Evolutionary conservation across 2,797 vertebrate species (phyloP).

Genomic region (Aeoliscus strigatus): DNA sequence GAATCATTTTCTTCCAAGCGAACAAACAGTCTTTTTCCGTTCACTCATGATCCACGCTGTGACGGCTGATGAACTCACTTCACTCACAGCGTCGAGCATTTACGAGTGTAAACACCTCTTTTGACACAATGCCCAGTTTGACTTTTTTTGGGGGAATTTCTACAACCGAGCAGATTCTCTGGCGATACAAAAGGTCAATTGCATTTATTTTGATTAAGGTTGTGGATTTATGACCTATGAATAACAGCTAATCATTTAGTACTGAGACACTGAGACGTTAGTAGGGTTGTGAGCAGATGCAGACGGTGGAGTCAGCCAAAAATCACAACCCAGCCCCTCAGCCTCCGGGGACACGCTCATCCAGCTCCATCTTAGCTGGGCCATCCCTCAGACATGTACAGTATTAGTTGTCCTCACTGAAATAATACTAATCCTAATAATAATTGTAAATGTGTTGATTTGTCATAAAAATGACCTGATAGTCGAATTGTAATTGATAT

Average conservation of each 20-base stretch:
- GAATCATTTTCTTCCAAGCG: constrained; percentile 12
- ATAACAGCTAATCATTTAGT: constrained; percentile 5
- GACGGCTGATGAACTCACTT: constrained; percentile 26
- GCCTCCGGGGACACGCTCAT: constrained; percentile 2
- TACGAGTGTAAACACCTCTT: constrained; percentile 13
- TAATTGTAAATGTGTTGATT: too few species aligned
- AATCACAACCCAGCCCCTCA: constrained; percentile 1
- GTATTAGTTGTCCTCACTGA: too few species aligned
- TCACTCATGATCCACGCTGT: constrained; percentile 25
- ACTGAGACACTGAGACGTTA: constrained; percentile 11
- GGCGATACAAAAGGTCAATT: neutral
- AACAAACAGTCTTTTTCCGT: constrained; percentile 16
- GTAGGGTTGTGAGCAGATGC: constrained; percentile 17
- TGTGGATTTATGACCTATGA: neutral
- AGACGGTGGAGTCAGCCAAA: constrained; percentile 11
- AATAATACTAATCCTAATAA: too few species aligned
- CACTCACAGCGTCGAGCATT: constrained; percentile 3
- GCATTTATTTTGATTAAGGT: neutral
- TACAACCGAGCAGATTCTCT: neutral
- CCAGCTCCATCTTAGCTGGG: constrained; percentile 6
- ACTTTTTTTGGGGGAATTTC: too few species aligned
- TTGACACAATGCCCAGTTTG: constrained; percentile 15
- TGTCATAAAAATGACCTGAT: too few species aligned
- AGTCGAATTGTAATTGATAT: too few species aligned
- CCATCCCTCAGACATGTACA: neutral